phyloP scores from a whole-genome alignment of 2,797 vertebrate species.

The Pteronotus mesoamericanus region DNA sequence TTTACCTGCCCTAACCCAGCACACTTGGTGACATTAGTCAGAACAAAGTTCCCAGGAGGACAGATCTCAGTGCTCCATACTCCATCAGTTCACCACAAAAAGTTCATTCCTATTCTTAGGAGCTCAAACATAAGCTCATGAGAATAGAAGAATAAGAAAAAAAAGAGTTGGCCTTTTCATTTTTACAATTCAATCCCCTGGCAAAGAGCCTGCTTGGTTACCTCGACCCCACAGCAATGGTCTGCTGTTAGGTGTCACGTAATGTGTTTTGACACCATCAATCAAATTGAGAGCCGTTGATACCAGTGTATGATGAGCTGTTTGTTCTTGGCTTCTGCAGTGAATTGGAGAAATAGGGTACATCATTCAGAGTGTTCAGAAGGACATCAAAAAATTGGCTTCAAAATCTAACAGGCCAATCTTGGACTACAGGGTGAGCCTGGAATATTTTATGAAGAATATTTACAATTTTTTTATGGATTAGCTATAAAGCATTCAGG shows the following conservation, averaged over 20 bases:
- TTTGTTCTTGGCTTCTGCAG: neutral
- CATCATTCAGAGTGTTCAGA: neutral
- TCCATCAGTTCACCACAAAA: neutral
- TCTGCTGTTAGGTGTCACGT: neutral
- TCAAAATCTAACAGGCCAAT: neutral
- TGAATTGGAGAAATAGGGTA: neutral
- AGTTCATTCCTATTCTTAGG: neutral
- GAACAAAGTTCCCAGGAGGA: neutral
- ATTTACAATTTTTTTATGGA: constrained; percentile 1
- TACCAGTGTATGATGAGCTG: neutral
- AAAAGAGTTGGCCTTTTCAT: neutral
- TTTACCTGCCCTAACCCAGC: neutral
- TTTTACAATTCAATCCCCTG: neutral
- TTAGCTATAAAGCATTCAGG: neutral
- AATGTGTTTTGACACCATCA: neutral
- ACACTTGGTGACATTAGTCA: neutral
- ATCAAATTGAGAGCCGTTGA: neutral
- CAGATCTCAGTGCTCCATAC: neutral
- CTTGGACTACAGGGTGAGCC: neutral
- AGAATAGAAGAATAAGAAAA: neutral
- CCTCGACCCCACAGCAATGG: neutral
- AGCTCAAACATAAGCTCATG: neutral
- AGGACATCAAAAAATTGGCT: neutral
- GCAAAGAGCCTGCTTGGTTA: neutral
- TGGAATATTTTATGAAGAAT: neutral